Evolutionary conservation across 2,888 invertebrate species (phyloP).

Genomic region (Silvanus unidentatus): DNA sequence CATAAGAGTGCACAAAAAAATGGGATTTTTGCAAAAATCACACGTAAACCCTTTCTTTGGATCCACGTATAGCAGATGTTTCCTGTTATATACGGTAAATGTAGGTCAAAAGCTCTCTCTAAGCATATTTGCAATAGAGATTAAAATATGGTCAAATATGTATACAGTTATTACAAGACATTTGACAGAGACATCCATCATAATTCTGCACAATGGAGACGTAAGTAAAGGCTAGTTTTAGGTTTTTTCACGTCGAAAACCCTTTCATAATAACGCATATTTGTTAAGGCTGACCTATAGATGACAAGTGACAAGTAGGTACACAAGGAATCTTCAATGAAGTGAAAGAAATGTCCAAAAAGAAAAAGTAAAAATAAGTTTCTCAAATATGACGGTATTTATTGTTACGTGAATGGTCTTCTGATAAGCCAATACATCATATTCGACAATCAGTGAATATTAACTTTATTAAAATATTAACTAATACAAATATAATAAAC

Average conservation of each 20-base stretch:
- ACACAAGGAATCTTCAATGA: constrained; percentile 14
- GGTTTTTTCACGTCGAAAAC: constrained; percentile 37
- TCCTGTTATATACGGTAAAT: constrained; percentile 20
- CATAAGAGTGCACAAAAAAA: constrained; percentile 5
- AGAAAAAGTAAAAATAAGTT: constrained; percentile 13
- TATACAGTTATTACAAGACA: constrained; percentile 38
- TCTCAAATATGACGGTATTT: constrained; percentile 12
- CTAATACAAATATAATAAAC: background rate
- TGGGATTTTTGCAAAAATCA: constrained; percentile 22
- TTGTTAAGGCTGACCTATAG: constrained; percentile 39
- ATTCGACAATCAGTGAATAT: constrained; percentile 3
- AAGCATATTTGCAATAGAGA: constrained; percentile 37
- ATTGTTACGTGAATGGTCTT: constrained; percentile 12
- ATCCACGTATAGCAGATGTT: constrained; percentile 25
- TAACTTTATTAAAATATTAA: constrained; percentile 4
- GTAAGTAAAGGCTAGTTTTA: constrained; percentile 39
- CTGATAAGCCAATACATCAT: constrained; percentile 21
- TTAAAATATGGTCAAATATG: constrained; percentile 35
- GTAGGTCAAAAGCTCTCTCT: constrained; percentile 37
- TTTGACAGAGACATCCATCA: constrained; percentile 45
- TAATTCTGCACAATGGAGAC: constrained; percentile 32
- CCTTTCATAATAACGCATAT: constrained; percentile 42
- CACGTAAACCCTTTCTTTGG: constrained; percentile 27
- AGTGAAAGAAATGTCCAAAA: constrained; percentile 12
- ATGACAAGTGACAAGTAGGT: constrained; percentile 43